These are phyloP conservation scores for Pseudomyrmex concolor DNA, from an alignment of 1,140 invertebrate genomes.

Conservation along the genomic window DNA sequence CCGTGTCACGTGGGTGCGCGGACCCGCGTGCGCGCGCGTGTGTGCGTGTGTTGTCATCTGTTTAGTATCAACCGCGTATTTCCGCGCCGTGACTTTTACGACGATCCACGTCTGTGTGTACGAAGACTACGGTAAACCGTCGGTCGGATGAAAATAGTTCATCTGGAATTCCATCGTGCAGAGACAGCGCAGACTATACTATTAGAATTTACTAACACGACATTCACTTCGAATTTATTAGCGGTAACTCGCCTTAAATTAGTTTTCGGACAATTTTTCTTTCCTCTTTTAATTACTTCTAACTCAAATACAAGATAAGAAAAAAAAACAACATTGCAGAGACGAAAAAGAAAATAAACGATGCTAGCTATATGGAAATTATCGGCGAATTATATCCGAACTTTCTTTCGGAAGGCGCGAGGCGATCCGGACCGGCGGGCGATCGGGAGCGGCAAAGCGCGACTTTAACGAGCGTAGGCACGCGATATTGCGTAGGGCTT, in stretches of 20 bases:
- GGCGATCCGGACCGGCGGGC: neutral
- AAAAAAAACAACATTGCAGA: too few species aligned
- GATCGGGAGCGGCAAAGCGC: slow-evolving; percentile 55
- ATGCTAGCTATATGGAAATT: slow-evolving; percentile 5
- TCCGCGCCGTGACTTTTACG: slow-evolving; percentile 33
- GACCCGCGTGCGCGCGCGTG: neutral
- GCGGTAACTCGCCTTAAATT: too few species aligned
- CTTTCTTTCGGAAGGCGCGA: neutral
- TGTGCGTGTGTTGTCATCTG: slow-evolving; percentile 51
- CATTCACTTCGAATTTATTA: neutral
- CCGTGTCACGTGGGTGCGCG: slow-evolving; percentile 52
- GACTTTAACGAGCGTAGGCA: slow-evolving; percentile 68
- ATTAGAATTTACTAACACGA: neutral
- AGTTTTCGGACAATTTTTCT: too few species aligned
- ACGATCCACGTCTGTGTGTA: neutral
- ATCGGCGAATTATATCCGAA: neutral
- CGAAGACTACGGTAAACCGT: neutral
- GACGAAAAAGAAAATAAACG: neutral
- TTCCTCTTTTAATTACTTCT: too few species aligned
- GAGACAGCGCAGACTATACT: neutral
- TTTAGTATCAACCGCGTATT: slow-evolving; percentile 39
- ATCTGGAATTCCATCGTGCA: neutral
- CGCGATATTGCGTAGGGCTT: slow-evolving; percentile 56
- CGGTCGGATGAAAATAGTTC: neutral
- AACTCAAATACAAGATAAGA: too few species aligned